Percentiles rank a stretch among this genome's conserved stretches.
phyloP scores from a whole-genome alignment of 2,113 vertebrate genomes.

The Thamnophis sirtalis region DNA sequence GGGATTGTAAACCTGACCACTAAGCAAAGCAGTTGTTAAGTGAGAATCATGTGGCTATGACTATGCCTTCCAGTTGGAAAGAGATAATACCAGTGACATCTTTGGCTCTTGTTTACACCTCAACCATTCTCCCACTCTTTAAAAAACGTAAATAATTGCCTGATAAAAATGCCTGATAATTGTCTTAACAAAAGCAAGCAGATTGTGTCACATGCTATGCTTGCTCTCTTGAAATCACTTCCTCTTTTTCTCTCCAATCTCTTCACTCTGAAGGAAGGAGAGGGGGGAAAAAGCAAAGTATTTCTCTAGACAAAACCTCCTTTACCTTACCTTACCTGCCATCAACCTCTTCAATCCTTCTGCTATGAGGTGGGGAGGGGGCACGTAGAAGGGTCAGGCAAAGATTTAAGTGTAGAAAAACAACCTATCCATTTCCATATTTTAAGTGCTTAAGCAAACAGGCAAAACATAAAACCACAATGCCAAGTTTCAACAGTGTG shows the following conservation, averaged over 20 bases:
- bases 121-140: neutral
- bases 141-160: neutral
- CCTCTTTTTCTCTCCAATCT: neutral
- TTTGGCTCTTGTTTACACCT: neutral
- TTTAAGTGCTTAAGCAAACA: neutral
- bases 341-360: neutral
- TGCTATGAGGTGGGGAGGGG: neutral
- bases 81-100: neutral
- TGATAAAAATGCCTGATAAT: neutral
- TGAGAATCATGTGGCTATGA: neutral
- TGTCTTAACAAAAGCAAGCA: neutral
- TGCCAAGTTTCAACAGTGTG: neutral
- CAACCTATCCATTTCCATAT: neutral
- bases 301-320: neutral
- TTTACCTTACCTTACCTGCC: neutral
- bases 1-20: neutral
- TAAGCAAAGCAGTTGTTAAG: neutral
- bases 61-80: neutral
- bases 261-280: neutral
- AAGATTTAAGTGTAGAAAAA: neutral
- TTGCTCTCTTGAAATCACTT: neutral
- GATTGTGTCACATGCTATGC: neutral
- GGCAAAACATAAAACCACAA: neutral
- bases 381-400: neutral
- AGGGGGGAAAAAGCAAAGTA: neutral